A percentile compares a stretch with the other conserved stretches of the same genome.
Conservation (phyloP, 1,140 invertebrate genomes). For the Helicoverpa armigera region DNA sequence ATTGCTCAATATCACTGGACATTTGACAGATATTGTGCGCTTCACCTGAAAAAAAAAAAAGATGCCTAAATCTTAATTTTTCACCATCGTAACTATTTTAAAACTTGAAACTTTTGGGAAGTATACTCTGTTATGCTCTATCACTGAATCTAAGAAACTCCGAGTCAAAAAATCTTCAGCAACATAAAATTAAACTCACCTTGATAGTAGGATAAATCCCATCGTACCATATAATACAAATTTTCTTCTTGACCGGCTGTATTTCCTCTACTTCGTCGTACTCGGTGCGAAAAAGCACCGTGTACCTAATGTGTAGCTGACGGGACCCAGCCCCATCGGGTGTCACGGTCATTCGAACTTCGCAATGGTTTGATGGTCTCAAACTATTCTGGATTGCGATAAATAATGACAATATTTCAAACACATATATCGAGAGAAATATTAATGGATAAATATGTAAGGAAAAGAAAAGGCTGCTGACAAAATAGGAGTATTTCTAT, state of each 20-base stretch:
- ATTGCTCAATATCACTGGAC: conserved; percentile 80
- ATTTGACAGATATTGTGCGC: conserved; percentile 77
- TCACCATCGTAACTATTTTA: neutral
- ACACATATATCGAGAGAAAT: neutral
- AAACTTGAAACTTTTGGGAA: too few relatives aligned
- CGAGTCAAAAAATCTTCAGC: too few relatives aligned
- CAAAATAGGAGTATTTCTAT: too few relatives aligned
- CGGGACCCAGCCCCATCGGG: conserved; percentile 74
- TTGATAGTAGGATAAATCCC: conserved; percentile 81
- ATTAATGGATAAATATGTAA: too few relatives aligned
- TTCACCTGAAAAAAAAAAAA: conserved; percentile 72
- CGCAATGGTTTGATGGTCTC: conserved; percentile 73
- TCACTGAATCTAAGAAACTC: too few relatives aligned
- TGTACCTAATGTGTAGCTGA: conserved; percentile 75
- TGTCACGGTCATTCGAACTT: conserved; percentile 70
- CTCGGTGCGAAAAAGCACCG: conserved; percentile 74
- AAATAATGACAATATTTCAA: neutral
- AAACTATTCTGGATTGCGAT: conserved; percentile 70
- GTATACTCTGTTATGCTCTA: too few relatives aligned
- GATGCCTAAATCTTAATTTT: neutral
- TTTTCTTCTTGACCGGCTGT: conserved; percentile 73
- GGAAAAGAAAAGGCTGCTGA: too few relatives aligned
- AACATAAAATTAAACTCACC: conserved; percentile 57
- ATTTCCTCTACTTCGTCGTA: conserved; percentile 76
- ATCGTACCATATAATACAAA: conserved; percentile 81